Percentiles rank a stretch among this genome's conserved stretches.
phyloP scores from a whole-genome alignment of 30 jellyfish, hydroid and myxozoan genomes.

The Aurelia sp. region DNA sequence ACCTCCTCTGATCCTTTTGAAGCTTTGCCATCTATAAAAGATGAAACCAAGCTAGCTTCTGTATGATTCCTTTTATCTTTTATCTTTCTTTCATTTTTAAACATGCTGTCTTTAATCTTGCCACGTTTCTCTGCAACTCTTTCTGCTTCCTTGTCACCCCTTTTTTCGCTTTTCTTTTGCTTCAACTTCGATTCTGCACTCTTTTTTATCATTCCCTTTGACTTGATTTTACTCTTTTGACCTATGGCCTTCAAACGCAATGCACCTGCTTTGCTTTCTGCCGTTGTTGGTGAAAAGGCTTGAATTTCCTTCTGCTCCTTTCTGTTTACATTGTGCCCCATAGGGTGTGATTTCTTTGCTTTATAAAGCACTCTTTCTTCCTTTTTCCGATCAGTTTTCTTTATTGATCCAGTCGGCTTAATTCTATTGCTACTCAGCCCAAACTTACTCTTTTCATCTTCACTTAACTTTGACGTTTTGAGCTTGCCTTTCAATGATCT shows the following conservation, averaged over 20 bases:
- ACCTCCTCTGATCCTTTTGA: constrained; percentile 24
- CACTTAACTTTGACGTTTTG: not conserved
- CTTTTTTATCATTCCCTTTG: too few species aligned
- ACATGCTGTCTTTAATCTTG: not conserved
- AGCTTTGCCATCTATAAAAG: constrained; percentile 14
- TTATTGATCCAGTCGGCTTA: not conserved
- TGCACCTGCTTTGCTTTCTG: not conserved
- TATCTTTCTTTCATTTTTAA: not conserved
- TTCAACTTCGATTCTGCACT: too few species aligned
- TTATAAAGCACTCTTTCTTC: not conserved
- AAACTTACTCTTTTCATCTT: not conserved
- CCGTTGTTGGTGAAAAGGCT: not conserved
- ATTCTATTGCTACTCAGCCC: not conserved
- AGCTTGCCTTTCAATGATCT: not conserved
- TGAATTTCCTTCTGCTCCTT: too few species aligned
- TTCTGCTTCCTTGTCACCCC: not conserved
- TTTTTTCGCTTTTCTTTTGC: not conserved
- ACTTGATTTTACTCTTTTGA: too few species aligned
- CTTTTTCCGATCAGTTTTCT: not conserved
- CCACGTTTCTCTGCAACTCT: constrained; percentile 4
- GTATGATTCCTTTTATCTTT: constrained; percentile 42
- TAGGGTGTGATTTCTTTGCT: not conserved
- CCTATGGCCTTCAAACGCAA: too few species aligned
- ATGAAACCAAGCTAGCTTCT: constrained; percentile 35
- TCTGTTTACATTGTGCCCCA: too few species aligned